Evolutionary conservation across 2,113 vertebrate species (phyloP).

Genomic region (Bufo gargarizans): DNA sequence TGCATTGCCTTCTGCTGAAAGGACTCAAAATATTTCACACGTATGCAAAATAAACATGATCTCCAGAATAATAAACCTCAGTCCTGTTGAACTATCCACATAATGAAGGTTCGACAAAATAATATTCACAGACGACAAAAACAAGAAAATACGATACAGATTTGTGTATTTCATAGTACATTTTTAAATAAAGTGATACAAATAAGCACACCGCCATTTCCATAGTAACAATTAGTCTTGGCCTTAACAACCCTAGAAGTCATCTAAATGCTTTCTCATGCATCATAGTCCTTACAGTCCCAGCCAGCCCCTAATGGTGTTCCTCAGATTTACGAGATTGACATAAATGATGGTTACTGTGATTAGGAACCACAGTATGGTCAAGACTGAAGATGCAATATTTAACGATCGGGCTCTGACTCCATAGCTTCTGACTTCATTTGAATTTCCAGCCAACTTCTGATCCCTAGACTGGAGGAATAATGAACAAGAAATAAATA

Average conservation of each 20-base stretch:
- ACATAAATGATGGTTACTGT: not conserved
- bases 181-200: not conserved
- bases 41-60: too few relatives aligned
- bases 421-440: slow-evolving; percentile 76
- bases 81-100: too few relatives aligned
- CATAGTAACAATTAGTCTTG: not conserved
- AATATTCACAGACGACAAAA: too few relatives aligned
- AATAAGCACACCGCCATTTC: not conserved
- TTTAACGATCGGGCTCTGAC: slow-evolving; percentile 82
- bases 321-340: not conserved
- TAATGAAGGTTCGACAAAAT: too few relatives aligned
- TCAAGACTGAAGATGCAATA: slow-evolving; percentile 74
- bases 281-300: not conserved
- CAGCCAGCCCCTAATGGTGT: not conserved
- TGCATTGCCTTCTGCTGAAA: too few relatives aligned
- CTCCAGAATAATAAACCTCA: too few relatives aligned
- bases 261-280: not conserved
- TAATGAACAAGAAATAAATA: not conserved
- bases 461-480: slow-evolving; percentile 77
- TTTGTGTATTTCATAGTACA: too few relatives aligned
- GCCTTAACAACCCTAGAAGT: not conserved
- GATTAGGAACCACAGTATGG: slow-evolving; percentile 65
- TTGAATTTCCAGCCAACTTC: slow-evolving; percentile 78
- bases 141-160: too few relatives aligned
- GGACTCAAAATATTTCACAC: not conserved